A percentile compares a stretch with the other conserved stretches of the same genome.
phyloP scores from a whole-genome alignment of 2,113 vertebrate genomes.

The Cynopterus brachyotis region DNA sequence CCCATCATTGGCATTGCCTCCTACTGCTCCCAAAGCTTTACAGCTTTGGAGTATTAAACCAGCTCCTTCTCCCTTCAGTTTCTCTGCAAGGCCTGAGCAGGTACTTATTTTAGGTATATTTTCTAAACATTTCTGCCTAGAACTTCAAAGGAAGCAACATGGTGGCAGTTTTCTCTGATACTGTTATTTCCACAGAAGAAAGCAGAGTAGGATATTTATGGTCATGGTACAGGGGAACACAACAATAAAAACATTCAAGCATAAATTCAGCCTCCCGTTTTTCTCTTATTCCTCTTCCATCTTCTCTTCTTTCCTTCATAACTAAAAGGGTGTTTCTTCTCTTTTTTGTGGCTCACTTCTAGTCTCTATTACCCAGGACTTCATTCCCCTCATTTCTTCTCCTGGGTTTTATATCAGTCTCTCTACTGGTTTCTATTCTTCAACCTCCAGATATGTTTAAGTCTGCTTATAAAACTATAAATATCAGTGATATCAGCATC shows the following conservation, averaged over 20 bases:
- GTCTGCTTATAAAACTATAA: not conserved
- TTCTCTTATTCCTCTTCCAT: not conserved
- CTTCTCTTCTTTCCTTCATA: not conserved
- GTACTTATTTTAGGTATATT: not conserved
- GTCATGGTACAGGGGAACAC: not conserved
- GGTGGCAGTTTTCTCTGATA: not conserved
- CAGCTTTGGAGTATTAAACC: not conserved
- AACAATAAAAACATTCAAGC: not conserved
- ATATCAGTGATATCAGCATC: not conserved
- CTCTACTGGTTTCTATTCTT: not conserved
- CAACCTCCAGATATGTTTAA: not conserved
- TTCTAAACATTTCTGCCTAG: not conserved
- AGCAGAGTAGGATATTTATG: not conserved
- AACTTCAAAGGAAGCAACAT: not conserved
- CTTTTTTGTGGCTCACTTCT: not conserved
- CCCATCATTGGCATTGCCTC: not conserved
- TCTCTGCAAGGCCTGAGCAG: not conserved
- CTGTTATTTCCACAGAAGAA: not conserved
- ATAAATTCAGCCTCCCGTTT: not conserved
- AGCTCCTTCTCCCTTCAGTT: not conserved
- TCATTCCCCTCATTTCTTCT: not conserved
- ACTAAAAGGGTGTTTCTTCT: not conserved
- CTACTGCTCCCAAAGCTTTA: not conserved
- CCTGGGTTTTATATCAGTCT: not conserved
- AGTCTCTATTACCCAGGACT: not conserved